phyloP scores from a whole-genome alignment of 2,797 vertebrate species.

The Fistularia tabacaria region DNA sequence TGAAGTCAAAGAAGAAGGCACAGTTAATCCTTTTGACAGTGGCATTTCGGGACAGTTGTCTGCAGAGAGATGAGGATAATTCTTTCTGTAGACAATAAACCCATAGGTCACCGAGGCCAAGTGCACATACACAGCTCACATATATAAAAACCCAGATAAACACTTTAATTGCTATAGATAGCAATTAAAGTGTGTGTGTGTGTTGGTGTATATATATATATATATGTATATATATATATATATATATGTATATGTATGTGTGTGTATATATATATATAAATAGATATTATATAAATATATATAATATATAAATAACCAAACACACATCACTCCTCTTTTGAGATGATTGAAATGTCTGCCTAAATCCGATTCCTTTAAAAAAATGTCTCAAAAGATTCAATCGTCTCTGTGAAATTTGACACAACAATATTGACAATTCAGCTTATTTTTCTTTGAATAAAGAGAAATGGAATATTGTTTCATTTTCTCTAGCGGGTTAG shows the following conservation, averaged over 20 bases:
- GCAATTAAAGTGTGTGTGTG: too few relatives aligned
- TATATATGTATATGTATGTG: too few relatives aligned
- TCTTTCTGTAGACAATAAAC: constrained; percentile 54
- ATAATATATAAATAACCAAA: constrained; percentile 22
- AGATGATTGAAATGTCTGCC: constrained; percentile 24
- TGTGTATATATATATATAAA: too few relatives aligned
- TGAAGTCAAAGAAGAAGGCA: constrained; percentile 36
- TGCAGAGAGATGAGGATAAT: constrained; percentile 58
- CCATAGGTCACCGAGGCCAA: constrained; percentile 37
- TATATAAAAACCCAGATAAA: constrained; percentile 13
- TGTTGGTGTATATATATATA: too few relatives aligned
- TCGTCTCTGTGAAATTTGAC: constrained; percentile 52
- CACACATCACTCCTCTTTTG: too few relatives aligned
- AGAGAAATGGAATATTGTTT: constrained; percentile 60
- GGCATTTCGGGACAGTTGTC: constrained; percentile 52
- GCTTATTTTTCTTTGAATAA: constrained; percentile 51
- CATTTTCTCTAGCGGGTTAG: constrained; percentile 30
- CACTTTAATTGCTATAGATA: constrained; percentile 7
- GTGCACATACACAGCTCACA: constrained; percentile 10
- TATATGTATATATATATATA: too few relatives aligned
- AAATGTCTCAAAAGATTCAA: constrained; percentile 42
- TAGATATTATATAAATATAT: too few relatives aligned
- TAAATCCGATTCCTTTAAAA: constrained; percentile 33
- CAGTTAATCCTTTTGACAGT: constrained; percentile 60
- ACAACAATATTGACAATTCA: constrained; percentile 57